phyloP scores from a whole-genome alignment of 92 coral and sea anemone species.

The Parazoanthus darwini region DNA sequence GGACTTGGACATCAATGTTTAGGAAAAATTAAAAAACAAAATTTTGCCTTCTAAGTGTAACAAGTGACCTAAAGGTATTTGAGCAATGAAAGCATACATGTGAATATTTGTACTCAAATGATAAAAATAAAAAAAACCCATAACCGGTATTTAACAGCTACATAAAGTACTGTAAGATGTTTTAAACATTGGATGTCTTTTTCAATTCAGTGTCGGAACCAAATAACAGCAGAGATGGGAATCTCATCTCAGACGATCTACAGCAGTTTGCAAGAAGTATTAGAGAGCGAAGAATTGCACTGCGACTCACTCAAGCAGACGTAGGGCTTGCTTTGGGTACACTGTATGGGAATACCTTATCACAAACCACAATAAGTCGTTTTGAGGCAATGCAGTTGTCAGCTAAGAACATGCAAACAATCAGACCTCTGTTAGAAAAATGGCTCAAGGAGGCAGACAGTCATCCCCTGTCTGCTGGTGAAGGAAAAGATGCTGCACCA shows the following conservation, averaged over 20 bases:
- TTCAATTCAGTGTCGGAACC: slow-evolving; percentile 5
- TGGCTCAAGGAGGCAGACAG: slow-evolving; percentile 39
- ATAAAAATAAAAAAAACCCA: too few species aligned
- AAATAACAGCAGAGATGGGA: slow-evolving; percentile 26
- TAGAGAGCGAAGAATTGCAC: slow-evolving; percentile 32
- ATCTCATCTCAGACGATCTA: slow-evolving; percentile 25
- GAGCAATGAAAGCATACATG: too few species aligned
- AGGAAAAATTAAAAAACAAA: too few species aligned
- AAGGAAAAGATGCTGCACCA: slow-evolving; percentile 17
- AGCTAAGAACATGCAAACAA: slow-evolving; percentile 38
- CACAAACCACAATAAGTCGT: slow-evolving; percentile 41
- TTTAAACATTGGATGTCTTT: not conserved
- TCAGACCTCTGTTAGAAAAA: slow-evolving; percentile 36
- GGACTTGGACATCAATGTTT: too few species aligned
- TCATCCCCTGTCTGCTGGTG: not conserved
- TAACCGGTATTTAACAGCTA: too few species aligned
- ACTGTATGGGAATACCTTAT: slow-evolving; percentile 30
- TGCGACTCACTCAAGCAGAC: slow-evolving; percentile 39
- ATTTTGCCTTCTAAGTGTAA: too few species aligned
- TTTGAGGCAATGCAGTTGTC: slow-evolving; percentile 40
- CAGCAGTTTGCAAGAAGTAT: slow-evolving; percentile 38
- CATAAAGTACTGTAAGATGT: too few species aligned
- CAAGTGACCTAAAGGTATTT: too few species aligned
- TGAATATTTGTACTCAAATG: too few species aligned
- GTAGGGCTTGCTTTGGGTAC: slow-evolving; percentile 37